These are phyloP conservation scores for Drosophila flavopinicola DNA, from an alignment of 2,888 invertebrate genomes.

Conservation along the genomic window DNA sequence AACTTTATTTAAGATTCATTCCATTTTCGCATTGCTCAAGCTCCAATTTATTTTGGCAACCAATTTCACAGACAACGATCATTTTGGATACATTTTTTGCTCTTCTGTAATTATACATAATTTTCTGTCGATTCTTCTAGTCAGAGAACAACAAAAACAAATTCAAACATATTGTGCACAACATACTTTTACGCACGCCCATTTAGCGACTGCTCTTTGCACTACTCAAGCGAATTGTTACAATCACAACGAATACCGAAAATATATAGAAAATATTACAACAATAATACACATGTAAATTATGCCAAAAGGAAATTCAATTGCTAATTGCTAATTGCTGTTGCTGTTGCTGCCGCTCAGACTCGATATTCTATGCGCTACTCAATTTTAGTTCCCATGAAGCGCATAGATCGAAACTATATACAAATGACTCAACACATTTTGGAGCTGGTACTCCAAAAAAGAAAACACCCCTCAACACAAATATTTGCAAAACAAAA, in stretches of 20 bases:
- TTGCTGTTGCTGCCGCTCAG: conserved; percentile 31
- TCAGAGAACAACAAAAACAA: conserved; percentile 30
- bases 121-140: conserved; percentile 44
- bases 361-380: conserved; percentile 27
- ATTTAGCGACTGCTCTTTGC: conserved; percentile 55
- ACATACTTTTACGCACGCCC: conserved; percentile 37
- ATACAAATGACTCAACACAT: conserved; percentile 34
- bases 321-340: not conserved
- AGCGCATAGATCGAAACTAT: conserved; percentile 27
- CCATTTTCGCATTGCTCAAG: conserved; percentile 58
- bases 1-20: conserved; percentile 66
- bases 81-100: conserved; percentile 3
- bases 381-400: conserved; percentile 38
- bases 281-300: conserved; percentile 35
- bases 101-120: not conserved
- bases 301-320: conserved; percentile 58
- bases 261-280: conserved; percentile 22
- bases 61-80: conserved; percentile 5
- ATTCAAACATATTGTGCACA: conserved; percentile 51
- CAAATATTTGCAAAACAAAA: conserved; percentile 14
- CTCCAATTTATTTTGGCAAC: conserved; percentile 3
- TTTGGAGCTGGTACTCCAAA: conserved; percentile 74
- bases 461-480: conserved; percentile 3
- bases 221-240: conserved; percentile 77
- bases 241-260: conserved; percentile 58